These are phyloP conservation scores for Mormyrops boulengeri DNA, from an alignment of 2,797 vertebrate genomes.

Conservation along the genomic window DNA sequence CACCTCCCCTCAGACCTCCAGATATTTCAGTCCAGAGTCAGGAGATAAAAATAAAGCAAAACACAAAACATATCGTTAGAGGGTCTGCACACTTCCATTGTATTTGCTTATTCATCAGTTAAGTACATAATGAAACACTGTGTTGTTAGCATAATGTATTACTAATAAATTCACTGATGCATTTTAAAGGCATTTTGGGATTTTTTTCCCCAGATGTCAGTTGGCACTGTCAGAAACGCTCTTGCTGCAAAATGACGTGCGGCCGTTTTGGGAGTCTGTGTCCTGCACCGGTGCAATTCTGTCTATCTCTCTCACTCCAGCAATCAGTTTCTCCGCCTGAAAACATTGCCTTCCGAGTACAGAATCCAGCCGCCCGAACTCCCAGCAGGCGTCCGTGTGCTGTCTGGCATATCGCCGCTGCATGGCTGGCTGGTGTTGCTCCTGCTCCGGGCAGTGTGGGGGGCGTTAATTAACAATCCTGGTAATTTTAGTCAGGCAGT, in stretches of 20 bases:
- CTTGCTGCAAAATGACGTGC: background rate
- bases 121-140: background rate
- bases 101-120: background rate
- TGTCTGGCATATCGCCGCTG: background rate
- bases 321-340: background rate
- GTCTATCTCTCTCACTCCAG: background rate
- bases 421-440: background rate
- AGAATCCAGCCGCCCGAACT: background rate
- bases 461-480: slow-evolving; percentile 5
- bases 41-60: background rate
- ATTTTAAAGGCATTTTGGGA: background rate
- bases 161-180: background rate
- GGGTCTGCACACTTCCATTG: background rate
- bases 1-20: background rate
- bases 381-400: slow-evolving; percentile 1
- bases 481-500: background rate
- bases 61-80: background rate
- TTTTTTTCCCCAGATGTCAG: background rate
- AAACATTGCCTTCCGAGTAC: background rate
- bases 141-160: background rate
- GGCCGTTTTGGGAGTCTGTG: background rate
- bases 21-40: background rate
- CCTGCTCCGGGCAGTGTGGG: background rate
- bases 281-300: background rate
- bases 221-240: background rate